Conservation (phyloP, 2,888 invertebrate genomes). For the Papilio gigon region DNA sequence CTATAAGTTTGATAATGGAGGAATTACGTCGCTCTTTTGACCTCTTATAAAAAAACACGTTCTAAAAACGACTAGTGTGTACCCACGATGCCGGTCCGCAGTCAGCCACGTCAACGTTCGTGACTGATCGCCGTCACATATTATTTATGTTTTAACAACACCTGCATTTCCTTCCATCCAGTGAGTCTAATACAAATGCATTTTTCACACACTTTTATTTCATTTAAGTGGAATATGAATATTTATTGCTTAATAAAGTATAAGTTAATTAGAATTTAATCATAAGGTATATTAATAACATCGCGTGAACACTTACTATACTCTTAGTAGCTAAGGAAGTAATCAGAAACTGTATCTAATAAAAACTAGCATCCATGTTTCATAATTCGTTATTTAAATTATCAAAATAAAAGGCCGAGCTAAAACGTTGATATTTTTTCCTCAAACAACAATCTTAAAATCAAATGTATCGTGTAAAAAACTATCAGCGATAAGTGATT, state of each 20-base stretch:
- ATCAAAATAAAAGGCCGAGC: no score
- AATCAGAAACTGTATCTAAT: no score
- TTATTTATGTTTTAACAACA: slow-evolving; percentile 20
- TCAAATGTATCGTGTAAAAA: not conserved
- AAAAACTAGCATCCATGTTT: no score
- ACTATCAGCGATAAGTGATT: slow-evolving; percentile 31
- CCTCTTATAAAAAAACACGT: no score
- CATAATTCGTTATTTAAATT: no score
- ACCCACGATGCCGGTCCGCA: not conserved
- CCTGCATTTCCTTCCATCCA: slow-evolving; percentile 9
- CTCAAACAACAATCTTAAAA: not conserved
- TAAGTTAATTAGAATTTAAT: no score
- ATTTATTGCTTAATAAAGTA: not conserved
- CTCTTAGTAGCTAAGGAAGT: no score
- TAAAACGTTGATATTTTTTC: not conserved
- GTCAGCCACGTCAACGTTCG: slow-evolving; percentile 3
- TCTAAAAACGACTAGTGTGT: not conserved
- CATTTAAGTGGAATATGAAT: not conserved
- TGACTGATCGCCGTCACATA: slow-evolving; percentile 14
- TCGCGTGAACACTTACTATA: no score
- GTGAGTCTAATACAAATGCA: not conserved
- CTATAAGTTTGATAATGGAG: no score
- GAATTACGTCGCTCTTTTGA: no score
- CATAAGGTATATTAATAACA: no score
- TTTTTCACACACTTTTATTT: not conserved